Evolutionary conservation across 2,888 invertebrate genomes (phyloP), one percentile per base, ranked within the genome.

Genomic region (Eulithis testata): DNA sequence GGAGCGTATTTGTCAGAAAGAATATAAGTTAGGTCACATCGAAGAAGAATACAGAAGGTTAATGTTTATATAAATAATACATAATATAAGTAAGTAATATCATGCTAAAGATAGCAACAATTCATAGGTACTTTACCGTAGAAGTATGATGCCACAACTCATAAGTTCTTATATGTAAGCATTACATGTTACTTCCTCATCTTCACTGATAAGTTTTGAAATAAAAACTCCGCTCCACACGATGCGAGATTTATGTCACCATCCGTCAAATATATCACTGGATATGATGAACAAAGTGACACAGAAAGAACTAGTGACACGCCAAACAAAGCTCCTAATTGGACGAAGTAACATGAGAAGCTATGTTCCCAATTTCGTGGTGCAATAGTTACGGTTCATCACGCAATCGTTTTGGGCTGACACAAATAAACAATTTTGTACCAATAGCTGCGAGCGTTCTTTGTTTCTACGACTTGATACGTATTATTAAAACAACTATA

Each of bases 351-450:
- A 59, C 58, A 59, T 51, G 58, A 51, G 58, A n/a, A 51, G 45
- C 45, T 36, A 45, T 51, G 62, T 59, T 31, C 66, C 40, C 50
- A 43, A 62, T 51, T 55, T 47, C 40, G 14, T 43, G 54, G n/a
- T 62, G 62, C 50, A 63, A 62, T 58, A 67, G 68, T 70, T 72
- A 70, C 68, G 36, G 68, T 63, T 70, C 70, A 75, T 76, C 76
- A 76, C 73, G 73, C 71, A 72, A 72, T 70, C 73, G 70, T 72
- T 76, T 78, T 76, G 68, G 72, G 59, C 74, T 73, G 80, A 76
- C 80, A 80, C 78, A 78, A 80, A 82, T 80, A 84, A 80, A 82
- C 80, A 77, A 78, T 80, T 80, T 81, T 78, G 78, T 66, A 76
- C 80, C 73, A 76, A 74, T 66, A 59, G 65, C 60, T 37, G 2